Percentiles rank a stretch among this genome's conserved stretches.
Conservation (phyloP, 2,797 vertebrate genomes). For the Telmatherina bonti region DNA sequence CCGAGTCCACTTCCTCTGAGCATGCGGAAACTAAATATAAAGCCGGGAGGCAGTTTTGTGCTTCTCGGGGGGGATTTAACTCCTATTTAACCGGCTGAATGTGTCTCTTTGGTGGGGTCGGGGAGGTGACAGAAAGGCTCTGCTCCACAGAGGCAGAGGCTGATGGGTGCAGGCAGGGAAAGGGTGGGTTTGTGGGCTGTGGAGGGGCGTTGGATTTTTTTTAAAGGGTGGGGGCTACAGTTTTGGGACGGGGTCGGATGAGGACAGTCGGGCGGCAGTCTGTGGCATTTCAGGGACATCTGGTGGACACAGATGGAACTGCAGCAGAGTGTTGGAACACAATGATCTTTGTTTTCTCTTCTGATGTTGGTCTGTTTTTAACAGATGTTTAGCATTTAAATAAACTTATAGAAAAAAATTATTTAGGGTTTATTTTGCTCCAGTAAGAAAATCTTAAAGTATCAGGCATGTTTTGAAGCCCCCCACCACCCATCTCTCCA, state of each 20-base stretch:
- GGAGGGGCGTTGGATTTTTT: not conserved
- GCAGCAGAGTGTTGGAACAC: constrained; percentile 2
- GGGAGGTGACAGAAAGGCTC: constrained; percentile 25
- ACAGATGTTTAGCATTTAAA: too few relatives aligned
- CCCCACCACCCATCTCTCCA: not conserved
- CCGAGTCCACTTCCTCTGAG: constrained; percentile 22
- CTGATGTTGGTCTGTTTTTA: not conserved
- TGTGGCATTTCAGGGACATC: constrained; percentile 74
- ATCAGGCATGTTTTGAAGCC: not conserved
- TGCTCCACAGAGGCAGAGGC: constrained; percentile 3
- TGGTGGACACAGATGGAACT: constrained; percentile 61
- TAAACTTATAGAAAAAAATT: not conserved
- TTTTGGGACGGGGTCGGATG: constrained; percentile 67
- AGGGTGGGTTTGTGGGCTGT: not conserved
- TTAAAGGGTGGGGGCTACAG: constrained; percentile 35
- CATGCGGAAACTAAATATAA: constrained; percentile 50
- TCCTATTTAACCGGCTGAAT: constrained; percentile 44
- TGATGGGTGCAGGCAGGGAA: constrained; percentile 37
- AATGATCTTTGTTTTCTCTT: not conserved
- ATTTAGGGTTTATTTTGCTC: not conserved
- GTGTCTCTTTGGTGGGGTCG: constrained; percentile 43
- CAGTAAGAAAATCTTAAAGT: not conserved
- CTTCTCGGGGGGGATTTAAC: constrained; percentile 51
- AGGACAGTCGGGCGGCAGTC: constrained; percentile 71
- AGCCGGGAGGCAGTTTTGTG: constrained; percentile 24